Conservation (phyloP, 2,888 invertebrate species). For the Pasiphila rectangulata region DNA sequence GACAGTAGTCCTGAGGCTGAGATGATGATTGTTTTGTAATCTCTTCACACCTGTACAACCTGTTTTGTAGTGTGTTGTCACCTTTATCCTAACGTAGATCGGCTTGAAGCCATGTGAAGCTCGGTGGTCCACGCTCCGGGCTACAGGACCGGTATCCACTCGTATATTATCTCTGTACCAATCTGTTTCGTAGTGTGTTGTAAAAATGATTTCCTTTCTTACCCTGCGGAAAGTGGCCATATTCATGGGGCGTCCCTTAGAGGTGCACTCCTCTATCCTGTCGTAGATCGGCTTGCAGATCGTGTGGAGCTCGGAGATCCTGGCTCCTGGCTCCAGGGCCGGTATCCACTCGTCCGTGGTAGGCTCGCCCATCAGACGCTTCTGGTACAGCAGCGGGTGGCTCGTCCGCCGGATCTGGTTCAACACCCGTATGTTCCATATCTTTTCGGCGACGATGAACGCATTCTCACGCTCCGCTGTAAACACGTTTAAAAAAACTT, state of each 20-base stretch:
- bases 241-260: conserved; percentile 54
- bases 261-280: conserved; percentile 86
- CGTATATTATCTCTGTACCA: too few species aligned
- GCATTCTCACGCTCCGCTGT: conserved; percentile 87
- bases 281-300: conserved; percentile 9
- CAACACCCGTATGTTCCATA: conserved; percentile 85
- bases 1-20: too few species aligned
- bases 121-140: too few species aligned
- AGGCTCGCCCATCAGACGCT: conserved; percentile 44
- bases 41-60: too few species aligned
- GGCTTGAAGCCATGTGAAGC: too few species aligned
- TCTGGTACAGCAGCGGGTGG: conserved; percentile 55
- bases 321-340: conserved; percentile 46
- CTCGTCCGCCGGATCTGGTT: conserved; percentile 50
- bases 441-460: conserved; percentile 85
- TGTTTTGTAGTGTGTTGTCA: too few species aligned
- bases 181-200: too few species aligned
- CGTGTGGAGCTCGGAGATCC: conserved; percentile 67
- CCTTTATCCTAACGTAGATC: too few species aligned
- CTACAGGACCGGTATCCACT: too few species aligned
- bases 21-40: too few species aligned
- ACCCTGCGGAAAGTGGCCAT: conserved; percentile 52
- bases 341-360: conserved; percentile 69
- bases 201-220: neutral
- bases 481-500: too few species aligned